These are phyloP conservation scores for Limnothrissa miodon DNA, from an alignment of 2,113 vertebrate species.

Conservation along the genomic window DNA sequence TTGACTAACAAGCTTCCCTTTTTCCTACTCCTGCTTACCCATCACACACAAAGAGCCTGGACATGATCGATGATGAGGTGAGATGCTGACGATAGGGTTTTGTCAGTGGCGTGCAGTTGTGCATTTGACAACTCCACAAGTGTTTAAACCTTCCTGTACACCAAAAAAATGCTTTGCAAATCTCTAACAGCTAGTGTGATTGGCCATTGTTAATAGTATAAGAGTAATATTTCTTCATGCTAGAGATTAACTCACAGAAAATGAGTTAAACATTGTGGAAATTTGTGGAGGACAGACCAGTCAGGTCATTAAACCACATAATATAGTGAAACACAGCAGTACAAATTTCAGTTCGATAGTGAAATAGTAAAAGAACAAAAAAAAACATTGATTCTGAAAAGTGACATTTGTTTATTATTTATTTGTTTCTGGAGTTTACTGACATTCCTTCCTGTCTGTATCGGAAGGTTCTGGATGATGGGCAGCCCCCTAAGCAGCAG, in stretches of 20 bases:
- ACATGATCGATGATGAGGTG: conserved; percentile 99
- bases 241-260: too few relatives aligned
- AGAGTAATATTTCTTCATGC: too few relatives aligned
- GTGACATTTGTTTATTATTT: too few relatives aligned
- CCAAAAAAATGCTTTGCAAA: background rate
- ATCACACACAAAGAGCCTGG: conserved; percentile 86
- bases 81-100: conserved; percentile 60
- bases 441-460: background rate
- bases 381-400: too few relatives aligned
- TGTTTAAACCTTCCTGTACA: too few relatives aligned
- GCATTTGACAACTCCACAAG: conserved; percentile 17
- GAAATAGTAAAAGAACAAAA: too few relatives aligned
- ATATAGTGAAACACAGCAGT: too few relatives aligned
- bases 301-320: too few relatives aligned
- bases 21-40: conserved; percentile 74
- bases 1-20: conserved; percentile 65
- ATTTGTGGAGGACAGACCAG: too few relatives aligned
- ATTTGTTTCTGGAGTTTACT: background rate
- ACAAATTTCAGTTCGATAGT: too few relatives aligned
- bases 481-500: conserved; percentile 79
- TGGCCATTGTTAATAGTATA: background rate
- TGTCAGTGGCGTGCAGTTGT: background rate
- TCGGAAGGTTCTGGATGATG: conserved; percentile 85
- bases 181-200: background rate
- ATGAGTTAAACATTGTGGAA: too few relatives aligned